Evolutionary conservation across 1,140 invertebrate genomes (phyloP).

Genomic region (Nasonia longicornis): DNA sequence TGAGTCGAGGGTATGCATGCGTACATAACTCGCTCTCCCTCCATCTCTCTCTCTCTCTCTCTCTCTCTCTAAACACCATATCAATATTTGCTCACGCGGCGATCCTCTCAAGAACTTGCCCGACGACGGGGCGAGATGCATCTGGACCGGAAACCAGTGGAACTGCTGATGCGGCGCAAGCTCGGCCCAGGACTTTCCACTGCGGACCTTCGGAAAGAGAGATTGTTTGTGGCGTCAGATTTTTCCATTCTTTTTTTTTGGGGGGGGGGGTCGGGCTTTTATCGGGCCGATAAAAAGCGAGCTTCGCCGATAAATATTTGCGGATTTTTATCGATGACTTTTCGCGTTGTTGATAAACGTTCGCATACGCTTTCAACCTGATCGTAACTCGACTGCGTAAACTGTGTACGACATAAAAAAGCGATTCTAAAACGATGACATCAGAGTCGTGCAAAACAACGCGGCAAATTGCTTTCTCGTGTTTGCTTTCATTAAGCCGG

Average conservation of each 20-base stretch:
- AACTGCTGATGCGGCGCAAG: slow-evolving; percentile 19
- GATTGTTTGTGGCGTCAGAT: not conserved
- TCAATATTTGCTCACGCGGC: slow-evolving; percentile 40
- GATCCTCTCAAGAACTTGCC: slow-evolving; percentile 24
- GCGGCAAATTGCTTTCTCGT: too few relatives aligned
- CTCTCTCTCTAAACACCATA: slow-evolving; percentile 23
- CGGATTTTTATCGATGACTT: too few relatives aligned
- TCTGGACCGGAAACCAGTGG: not conserved
- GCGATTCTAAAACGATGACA: too few relatives aligned
- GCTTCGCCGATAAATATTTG: not conserved
- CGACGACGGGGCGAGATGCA: not conserved
- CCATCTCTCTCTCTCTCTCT: not conserved
- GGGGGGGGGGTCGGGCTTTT: not conserved
- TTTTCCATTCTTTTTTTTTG: not conserved
- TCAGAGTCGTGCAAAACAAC: too few relatives aligned
- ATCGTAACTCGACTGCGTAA: too few relatives aligned
- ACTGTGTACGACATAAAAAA: too few relatives aligned
- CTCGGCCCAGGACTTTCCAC: slow-evolving; percentile 24
- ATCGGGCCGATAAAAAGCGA: not conserved
- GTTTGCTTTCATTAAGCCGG: too few relatives aligned
- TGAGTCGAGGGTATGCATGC: not conserved
- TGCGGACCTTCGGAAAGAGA: slow-evolving; percentile 25
- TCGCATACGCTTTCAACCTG: too few relatives aligned
- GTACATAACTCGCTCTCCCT: not conserved
- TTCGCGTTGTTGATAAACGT: too few relatives aligned